Conservation (phyloP, 1,140 invertebrate species). For the Drosophila pallidifrons region DNA sequence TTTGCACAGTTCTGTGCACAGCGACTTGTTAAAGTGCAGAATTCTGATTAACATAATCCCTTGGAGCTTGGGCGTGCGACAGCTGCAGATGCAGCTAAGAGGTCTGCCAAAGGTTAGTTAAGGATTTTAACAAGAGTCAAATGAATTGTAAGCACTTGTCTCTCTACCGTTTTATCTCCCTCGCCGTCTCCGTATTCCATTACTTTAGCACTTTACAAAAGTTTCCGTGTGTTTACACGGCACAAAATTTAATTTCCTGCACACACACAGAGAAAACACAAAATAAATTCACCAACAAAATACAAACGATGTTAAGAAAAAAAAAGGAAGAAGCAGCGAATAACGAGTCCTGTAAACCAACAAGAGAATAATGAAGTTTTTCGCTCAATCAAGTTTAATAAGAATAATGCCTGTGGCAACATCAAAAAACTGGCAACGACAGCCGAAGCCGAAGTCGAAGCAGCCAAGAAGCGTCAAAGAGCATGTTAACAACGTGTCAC, state of each 20-base stretch:
- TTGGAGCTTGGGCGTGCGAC: slow-evolving; percentile 61
- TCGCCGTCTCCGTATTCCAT: not conserved
- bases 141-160: slow-evolving; percentile 81
- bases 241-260: slow-evolving; percentile 78
- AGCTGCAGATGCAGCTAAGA: slow-evolving; percentile 69
- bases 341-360: slow-evolving; percentile 49
- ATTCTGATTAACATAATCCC: slow-evolving; percentile 82
- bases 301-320: slow-evolving; percentile 11
- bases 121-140: slow-evolving; percentile 77
- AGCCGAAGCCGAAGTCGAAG: slow-evolving; percentile 15
- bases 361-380: slow-evolving; percentile 72
- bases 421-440: slow-evolving; percentile 42
- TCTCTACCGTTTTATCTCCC: not conserved
- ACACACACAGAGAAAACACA: slow-evolving; percentile 17
- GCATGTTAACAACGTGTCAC: slow-evolving; percentile 74
- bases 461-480: slow-evolving; percentile 54
- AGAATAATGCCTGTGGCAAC: slow-evolving; percentile 66
- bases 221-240: slow-evolving; percentile 60
- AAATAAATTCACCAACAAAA: slow-evolving; percentile 11
- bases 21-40: slow-evolving; percentile 79
- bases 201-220: slow-evolving; percentile 19
- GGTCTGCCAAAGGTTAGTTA: slow-evolving; percentile 78
- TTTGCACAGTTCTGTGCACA: slow-evolving; percentile 40
- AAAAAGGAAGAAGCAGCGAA: slow-evolving; percentile 24
- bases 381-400: slow-evolving; percentile 83